These are phyloP conservation scores for Platycheirus rosarum DNA, from an alignment of 2,888 invertebrate genomes.

Conservation along the genomic window DNA sequence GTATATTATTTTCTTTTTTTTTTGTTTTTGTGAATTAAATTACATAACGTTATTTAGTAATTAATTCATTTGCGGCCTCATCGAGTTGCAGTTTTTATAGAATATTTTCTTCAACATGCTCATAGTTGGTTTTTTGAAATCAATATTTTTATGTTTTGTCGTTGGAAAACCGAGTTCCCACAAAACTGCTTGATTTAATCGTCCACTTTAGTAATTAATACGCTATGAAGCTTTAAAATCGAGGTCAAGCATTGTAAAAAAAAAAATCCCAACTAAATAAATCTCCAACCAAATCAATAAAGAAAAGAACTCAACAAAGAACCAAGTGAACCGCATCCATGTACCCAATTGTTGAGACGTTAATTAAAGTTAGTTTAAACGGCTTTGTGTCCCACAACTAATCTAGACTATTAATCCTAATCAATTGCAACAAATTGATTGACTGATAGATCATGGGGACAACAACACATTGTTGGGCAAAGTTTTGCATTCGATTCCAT, in stretches of 20 bases:
- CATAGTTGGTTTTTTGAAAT: background rate
- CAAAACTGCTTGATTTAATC: conserved; percentile 56
- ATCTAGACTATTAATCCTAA: conserved; percentile 41
- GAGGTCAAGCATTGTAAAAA: conserved; percentile 5
- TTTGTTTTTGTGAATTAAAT: conserved; percentile 38
- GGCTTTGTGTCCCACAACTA: conserved; percentile 25
- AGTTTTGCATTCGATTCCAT: conserved; percentile 1
- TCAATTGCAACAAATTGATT: conserved; percentile 48
- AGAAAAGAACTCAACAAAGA: background rate
- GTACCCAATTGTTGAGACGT: conserved; percentile 13
- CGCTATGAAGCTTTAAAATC: conserved; percentile 28
- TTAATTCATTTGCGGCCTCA: conserved; percentile 51
- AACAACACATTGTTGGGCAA: background rate
- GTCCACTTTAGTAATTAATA: conserved; percentile 47
- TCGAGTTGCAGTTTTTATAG: conserved; percentile 23
- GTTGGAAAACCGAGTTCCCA: conserved; percentile 30
- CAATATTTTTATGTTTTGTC: conserved; percentile 24
- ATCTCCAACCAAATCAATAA: conserved; percentile 19
- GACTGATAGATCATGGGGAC: conserved; percentile 11
- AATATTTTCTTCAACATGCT: conserved; percentile 3
- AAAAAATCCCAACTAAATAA: conserved; percentile 20
- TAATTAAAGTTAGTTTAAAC: conserved; percentile 48
- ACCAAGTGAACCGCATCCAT: conserved; percentile 55
- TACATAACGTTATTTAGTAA: conserved; percentile 59
- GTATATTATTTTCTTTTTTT: background rate